These are phyloP conservation scores for Luscinia megarhynchos DNA, from an alignment of 2,797 vertebrate genomes.

Conservation along the genomic window DNA sequence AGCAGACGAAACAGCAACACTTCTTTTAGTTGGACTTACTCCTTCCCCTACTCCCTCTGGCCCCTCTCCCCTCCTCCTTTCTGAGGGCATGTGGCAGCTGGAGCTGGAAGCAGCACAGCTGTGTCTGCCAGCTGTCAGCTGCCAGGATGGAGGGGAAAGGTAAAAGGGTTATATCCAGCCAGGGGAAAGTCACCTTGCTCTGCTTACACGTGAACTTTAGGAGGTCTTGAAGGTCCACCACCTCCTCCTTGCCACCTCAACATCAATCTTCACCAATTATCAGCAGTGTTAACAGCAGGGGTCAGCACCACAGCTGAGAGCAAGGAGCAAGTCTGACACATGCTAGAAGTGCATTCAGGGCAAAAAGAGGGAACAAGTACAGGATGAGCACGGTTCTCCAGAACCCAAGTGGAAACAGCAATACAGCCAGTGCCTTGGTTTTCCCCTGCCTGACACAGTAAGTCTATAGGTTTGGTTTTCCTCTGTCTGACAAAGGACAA, in stretches of 20 bases:
- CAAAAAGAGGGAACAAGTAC: neutral
- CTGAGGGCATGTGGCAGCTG: neutral
- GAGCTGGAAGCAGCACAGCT: neutral
- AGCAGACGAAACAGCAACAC: neutral
- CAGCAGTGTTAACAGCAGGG: neutral
- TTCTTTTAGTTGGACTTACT: neutral
- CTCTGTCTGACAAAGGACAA: neutral
- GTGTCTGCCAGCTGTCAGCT: neutral
- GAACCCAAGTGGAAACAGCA: neutral
- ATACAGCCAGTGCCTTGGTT: neutral
- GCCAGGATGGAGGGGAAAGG: neutral
- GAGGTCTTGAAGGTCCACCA: neutral
- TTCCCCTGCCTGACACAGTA: neutral
- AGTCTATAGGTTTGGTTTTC: neutral
- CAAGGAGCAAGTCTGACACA: neutral
- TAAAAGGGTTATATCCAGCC: neutral
- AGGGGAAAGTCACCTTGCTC: neutral
- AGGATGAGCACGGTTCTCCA: neutral
- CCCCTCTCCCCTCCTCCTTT: neutral
- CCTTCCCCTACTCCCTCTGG: neutral
- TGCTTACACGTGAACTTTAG: neutral
- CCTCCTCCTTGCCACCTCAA: neutral
- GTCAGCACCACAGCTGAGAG: neutral
- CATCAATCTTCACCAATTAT: neutral
- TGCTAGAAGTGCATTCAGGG: neutral